Evolutionary conservation across 2,797 vertebrate species (phyloP), one percentile per base, ranked within the genome.

Genomic region (Myiotriccus ornatus): DNA sequence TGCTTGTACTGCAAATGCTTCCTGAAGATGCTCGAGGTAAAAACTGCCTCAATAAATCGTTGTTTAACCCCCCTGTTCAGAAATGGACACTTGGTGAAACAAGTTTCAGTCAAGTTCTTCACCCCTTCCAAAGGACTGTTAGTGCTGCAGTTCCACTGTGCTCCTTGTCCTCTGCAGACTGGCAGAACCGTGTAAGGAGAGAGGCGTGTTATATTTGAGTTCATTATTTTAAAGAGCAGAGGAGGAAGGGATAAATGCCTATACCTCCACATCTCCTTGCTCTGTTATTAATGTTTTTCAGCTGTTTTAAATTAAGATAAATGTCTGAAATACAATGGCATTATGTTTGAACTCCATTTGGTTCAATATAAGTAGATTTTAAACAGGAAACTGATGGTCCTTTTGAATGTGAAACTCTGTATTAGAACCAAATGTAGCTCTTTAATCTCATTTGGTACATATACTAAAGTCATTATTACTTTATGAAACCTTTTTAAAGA

Each of bases 401-500:
- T 93, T 97, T 96, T 93, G 96, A 97, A 95, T 97, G 91, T 93
- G 94, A 94, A 96, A 97, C 89, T 93, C 75, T 89, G 76, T 87
- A 87, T 92, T 91, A 95, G 94, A 97, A 97, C 90, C 92, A 97
- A 96, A 86, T 92, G 90, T 80, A 96, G 84, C 57, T 94, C 96
- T 97, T 97, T 95, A 95, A 97, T 97, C 95, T 95, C 92, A 91
- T 95, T 95, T 96, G 83, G 92, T 91, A 90, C 73, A 86, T 96
- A 96, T 74, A 96, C 94, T 95, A 92, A 96, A 97, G 93, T 96
- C 94, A 96, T 96, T 96, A 95, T 96, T 95, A 95, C 93, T 96
- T 97, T 92, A 95, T 94, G 90, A 97, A 97, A 94, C 87, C 92
- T 95, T 97, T 95, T 92, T 60, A 89, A 95, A 96, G 95, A 97